These are phyloP conservation scores for Craniophora ligustri DNA, from an alignment of 2,888 invertebrate species.

Conservation along the genomic window DNA sequence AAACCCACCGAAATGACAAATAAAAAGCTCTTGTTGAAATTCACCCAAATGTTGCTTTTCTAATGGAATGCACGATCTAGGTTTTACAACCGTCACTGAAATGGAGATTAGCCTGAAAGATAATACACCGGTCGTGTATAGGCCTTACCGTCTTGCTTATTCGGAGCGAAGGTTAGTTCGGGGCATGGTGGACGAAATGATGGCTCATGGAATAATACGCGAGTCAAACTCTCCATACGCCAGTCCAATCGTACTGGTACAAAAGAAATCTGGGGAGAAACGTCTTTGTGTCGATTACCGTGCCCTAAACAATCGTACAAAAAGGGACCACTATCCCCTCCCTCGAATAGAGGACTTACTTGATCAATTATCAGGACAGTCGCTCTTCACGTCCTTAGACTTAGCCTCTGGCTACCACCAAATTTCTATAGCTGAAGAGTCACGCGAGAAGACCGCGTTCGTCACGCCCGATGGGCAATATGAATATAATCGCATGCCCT, in stretches of 20 bases:
- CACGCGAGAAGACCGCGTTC: background rate
- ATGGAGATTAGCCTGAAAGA: background rate
- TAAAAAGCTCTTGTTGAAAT: too few species aligned
- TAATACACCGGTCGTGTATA: background rate
- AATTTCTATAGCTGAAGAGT: background rate
- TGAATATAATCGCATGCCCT: constrained; percentile 3
- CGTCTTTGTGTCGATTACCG: constrained; percentile 1
- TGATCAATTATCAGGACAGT: background rate
- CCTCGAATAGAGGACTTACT: background rate
- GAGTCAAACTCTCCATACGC: background rate
- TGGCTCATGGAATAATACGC: background rate
- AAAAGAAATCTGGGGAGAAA: constrained; percentile 6
- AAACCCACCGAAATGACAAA: too few species aligned
- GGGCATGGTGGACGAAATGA: background rate
- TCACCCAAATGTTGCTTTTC: background rate
- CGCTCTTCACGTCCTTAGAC: background rate
- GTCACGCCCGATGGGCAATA: background rate
- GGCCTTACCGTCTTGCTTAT: background rate
- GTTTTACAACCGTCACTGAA: background rate
- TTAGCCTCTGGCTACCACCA: background rate
- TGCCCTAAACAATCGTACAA: background rate
- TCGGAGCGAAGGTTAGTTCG: background rate
- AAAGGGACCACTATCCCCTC: background rate
- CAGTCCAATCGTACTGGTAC: constrained; percentile 1
- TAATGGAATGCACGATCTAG: background rate